Percentiles rank a stretch among this genome's conserved stretches.
Evolutionary conservation across 2,888 invertebrate genomes (phyloP).

Genomic region (Hypercompe scribonia): DNA sequence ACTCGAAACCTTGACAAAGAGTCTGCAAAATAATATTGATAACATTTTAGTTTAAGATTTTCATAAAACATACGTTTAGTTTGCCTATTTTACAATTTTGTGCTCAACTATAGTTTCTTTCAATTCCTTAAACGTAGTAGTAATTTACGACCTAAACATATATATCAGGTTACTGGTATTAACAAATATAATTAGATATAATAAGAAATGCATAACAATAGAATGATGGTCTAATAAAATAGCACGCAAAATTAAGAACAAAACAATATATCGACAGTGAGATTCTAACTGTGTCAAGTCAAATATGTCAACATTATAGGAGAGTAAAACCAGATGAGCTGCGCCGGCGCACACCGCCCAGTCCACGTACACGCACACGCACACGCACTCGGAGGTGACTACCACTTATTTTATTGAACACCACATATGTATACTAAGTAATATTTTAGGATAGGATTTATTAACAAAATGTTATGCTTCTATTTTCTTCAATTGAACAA

Average conservation of each 20-base stretch:
- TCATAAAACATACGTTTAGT: neutral
- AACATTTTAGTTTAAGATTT: neutral
- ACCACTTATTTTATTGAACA: too few species aligned
- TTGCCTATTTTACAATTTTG: slow-evolving; percentile 1
- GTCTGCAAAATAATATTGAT: neutral
- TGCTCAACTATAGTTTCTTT: slow-evolving; percentile 1
- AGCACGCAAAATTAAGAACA: slow-evolving; percentile 3
- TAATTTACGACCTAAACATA: neutral
- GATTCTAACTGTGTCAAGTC: neutral
- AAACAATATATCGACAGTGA: slow-evolving; percentile 6
- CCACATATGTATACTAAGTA: too few species aligned
- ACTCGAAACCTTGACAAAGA: neutral
- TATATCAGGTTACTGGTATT: slow-evolving; percentile 31
- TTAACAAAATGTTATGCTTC: neutral
- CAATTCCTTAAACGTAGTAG: neutral
- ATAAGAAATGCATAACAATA: slow-evolving; percentile 20
- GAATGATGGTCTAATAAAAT: slow-evolving; percentile 2
- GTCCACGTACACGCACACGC: too few species aligned
- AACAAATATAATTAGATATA: slow-evolving; percentile 20
- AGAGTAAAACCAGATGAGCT: too few species aligned
- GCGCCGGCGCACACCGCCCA: too few species aligned
- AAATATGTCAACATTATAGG: neutral
- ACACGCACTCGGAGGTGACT: too few species aligned
- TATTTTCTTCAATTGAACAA: too few species aligned
- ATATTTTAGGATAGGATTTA: neutral